Conservation (phyloP, 1,140 invertebrate species). For the Asbolus verrucosus region DNA sequence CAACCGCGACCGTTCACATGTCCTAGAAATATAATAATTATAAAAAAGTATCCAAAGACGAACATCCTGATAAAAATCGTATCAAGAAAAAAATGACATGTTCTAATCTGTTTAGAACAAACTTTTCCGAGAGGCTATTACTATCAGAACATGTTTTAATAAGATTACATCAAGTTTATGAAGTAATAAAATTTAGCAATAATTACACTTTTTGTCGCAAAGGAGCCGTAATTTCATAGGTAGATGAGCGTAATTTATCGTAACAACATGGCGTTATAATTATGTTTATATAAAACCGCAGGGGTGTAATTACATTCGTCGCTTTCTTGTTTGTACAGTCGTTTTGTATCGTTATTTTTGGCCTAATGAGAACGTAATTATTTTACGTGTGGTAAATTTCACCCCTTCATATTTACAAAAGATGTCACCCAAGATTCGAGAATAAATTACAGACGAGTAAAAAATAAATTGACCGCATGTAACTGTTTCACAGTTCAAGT, state of each 20-base stretch:
- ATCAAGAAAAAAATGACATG: no score
- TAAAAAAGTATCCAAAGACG: no score
- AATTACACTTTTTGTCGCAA: not conserved
- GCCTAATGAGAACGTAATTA: slow-evolving; percentile 35
- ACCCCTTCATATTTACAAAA: slow-evolving; percentile 29
- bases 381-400: slow-evolving; percentile 34
- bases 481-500: no score
- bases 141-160: no score
- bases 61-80: no score
- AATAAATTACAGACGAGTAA: slow-evolving; percentile 16
- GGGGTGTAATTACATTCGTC: slow-evolving; percentile 34
- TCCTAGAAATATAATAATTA: slow-evolving; percentile 44
- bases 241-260: slow-evolving; percentile 8
- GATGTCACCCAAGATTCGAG: slow-evolving; percentile 34
- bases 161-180: no score
- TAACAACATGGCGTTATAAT: slow-evolving; percentile 21
- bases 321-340: slow-evolving; percentile 26
- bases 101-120: no score
- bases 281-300: slow-evolving; percentile 35
- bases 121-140: no score
- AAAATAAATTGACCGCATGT: slow-evolving; percentile 12
- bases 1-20: slow-evolving; percentile 41
- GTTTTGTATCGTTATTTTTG: slow-evolving; percentile 36
- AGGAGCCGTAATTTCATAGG: slow-evolving; percentile 10
- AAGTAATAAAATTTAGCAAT: not conserved